Conservation (phyloP, 1,140 invertebrate species). For the Mycetomoellerius zeteki region DNA sequence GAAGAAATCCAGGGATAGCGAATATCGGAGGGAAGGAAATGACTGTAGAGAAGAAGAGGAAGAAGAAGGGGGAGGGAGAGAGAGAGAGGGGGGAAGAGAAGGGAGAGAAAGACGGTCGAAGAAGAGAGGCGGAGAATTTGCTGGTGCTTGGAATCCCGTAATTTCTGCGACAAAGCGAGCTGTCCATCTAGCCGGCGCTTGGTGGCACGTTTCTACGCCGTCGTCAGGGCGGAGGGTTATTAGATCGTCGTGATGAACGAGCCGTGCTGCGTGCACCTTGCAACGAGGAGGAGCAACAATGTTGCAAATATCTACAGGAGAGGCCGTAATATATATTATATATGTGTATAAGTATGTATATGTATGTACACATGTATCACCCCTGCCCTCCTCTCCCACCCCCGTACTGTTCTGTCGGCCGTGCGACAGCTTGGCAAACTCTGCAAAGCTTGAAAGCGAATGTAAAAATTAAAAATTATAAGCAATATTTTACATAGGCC, state of each 20-base stretch:
- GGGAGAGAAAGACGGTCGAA: background rate
- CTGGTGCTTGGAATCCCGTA: conserved; percentile 76
- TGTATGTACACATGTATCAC: background rate
- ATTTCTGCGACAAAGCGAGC: conserved; percentile 81
- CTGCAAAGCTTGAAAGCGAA: background rate
- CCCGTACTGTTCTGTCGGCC: background rate
- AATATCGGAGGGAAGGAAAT: conserved; percentile 28
- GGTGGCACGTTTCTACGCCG: conserved; percentile 55
- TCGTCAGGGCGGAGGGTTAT: conserved; percentile 73
- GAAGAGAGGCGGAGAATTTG: background rate
- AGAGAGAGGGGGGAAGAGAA: background rate
- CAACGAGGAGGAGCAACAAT: conserved; percentile 46
- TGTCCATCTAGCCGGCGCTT: conserved; percentile 74
- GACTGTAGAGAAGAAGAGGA: background rate
- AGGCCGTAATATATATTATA: conserved; percentile 20
- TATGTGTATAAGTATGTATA: background rate
- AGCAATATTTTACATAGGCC: no score
- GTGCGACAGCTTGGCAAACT: conserved; percentile 27
- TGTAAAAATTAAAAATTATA: background rate
- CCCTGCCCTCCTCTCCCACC: background rate
- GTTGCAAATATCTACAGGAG: conserved; percentile 58
- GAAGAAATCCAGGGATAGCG: conserved; percentile 17
- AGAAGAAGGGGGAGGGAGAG: background rate
- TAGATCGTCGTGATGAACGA: conserved; percentile 81
- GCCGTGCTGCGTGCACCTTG: conserved; percentile 62